Evolutionary conservation across 2,113 vertebrate species (phyloP).

Genomic region (Myiozetetes cayanensis): DNA sequence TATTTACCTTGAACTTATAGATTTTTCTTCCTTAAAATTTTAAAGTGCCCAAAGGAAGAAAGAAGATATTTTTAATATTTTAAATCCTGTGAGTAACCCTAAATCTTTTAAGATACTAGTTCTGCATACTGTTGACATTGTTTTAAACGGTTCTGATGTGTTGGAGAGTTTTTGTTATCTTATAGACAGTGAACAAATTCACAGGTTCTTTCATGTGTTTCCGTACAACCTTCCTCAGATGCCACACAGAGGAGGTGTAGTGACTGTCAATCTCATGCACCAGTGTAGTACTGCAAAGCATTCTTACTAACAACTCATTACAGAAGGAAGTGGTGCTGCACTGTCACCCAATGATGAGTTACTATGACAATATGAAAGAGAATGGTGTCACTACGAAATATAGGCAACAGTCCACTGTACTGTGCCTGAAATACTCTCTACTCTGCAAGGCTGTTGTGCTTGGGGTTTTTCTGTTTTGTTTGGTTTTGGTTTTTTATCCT

Average conservation of each 20-base stretch:
- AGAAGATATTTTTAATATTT: not conserved
- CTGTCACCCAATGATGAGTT: not conserved
- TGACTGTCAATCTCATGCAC: not conserved
- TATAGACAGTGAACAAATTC: not conserved
- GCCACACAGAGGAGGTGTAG: not conserved
- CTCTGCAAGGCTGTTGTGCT: not conserved
- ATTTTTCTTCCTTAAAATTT: not conserved
- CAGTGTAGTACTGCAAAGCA: not conserved
- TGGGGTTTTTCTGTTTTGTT: not conserved
- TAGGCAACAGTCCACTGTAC: not conserved
- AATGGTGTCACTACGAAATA: not conserved
- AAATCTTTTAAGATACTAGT: not conserved
- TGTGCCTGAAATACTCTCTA: not conserved
- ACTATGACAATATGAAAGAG: not conserved
- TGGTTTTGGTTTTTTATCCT: not conserved
- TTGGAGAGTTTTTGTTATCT: not conserved
- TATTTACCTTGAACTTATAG: not conserved
- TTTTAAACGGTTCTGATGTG: not conserved
- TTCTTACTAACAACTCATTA: not conserved
- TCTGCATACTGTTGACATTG: not conserved
- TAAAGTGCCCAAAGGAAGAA: not conserved
- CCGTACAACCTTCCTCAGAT: not conserved
- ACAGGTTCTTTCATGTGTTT: not conserved
- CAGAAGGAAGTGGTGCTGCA: not conserved
- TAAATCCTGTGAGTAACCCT: not conserved